These are phyloP conservation scores for Exocentrus adspersus DNA, from an alignment of 2,888 invertebrate species.

Conservation along the genomic window DNA sequence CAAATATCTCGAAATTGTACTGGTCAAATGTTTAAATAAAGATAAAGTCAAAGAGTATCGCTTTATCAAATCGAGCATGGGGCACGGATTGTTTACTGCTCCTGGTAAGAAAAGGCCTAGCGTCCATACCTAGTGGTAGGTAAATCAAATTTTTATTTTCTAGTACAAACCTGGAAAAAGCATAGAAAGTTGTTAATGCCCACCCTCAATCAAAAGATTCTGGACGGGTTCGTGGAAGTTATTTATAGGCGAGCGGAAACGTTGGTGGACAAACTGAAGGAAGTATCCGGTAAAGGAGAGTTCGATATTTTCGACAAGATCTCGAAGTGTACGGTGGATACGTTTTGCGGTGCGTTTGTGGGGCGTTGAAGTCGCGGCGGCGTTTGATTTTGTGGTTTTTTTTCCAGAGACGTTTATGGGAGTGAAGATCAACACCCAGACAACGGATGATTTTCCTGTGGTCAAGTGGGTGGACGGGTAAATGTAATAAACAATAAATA, in stretches of 20 bases:
- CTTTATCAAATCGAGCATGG: conserved; percentile 42
- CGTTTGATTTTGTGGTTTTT: background rate
- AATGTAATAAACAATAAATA: background rate
- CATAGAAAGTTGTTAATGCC: conserved; percentile 72
- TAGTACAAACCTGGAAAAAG: conserved; percentile 69
- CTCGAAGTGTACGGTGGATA: conserved; percentile 70
- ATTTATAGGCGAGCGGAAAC: conserved; percentile 70
- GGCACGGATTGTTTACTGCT: conserved; percentile 50
- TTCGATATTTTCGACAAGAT: conserved; percentile 69
- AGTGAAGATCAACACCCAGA: conserved; percentile 69
- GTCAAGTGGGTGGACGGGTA: conserved; percentile 48
- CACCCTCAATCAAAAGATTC: conserved; percentile 71
- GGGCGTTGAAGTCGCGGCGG: no score
- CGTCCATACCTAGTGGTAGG: background rate
- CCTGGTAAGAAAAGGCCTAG: conserved; percentile 30
- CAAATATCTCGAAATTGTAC: conserved; percentile 50
- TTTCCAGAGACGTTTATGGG: conserved; percentile 78
- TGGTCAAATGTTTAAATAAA: conserved; percentile 48
- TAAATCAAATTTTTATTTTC: conserved; percentile 35
- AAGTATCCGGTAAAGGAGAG: conserved; percentile 58
- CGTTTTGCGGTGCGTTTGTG: conserved; percentile 71
- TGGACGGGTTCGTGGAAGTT: conserved; percentile 71
- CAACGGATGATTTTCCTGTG: conserved; percentile 57
- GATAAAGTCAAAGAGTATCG: conserved; percentile 48
- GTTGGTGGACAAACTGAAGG: conserved; percentile 64